A percentile compares a stretch with the other conserved stretches of the same genome.
Evolutionary conservation across 2,888 invertebrate species (phyloP).

Genomic region (Tolmerus cingulatus): DNA sequence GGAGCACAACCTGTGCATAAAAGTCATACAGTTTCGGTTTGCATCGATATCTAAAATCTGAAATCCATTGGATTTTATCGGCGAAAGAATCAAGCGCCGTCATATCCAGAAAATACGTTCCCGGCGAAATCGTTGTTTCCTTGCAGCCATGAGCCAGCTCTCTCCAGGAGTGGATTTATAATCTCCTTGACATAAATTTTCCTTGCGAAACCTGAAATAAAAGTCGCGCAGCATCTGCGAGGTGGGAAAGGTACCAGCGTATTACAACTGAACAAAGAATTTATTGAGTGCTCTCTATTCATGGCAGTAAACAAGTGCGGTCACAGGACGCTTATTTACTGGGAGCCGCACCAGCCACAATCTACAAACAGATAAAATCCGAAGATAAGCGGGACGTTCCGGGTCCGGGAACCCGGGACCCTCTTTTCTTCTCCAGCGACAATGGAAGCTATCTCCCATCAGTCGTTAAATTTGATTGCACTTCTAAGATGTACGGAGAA

Average conservation of each 20-base stretch:
- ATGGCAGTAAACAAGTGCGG: slow-evolving; percentile 24
- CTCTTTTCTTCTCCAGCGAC: slow-evolving; percentile 4
- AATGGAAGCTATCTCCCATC: slow-evolving; percentile 29
- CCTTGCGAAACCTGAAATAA: slow-evolving; percentile 19
- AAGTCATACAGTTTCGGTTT: neutral
- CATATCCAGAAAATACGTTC: slow-evolving; percentile 12
- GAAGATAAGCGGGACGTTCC: neutral
- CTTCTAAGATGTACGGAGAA: slow-evolving; percentile 1
- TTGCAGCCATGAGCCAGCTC: neutral
- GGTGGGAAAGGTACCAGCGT: slow-evolving; percentile 1
- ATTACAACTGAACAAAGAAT: slow-evolving; percentile 33
- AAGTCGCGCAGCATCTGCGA: slow-evolving; percentile 7
- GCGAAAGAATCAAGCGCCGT: neutral
- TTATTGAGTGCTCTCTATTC: slow-evolving; percentile 35
- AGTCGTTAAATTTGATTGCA: slow-evolving; percentile 40
- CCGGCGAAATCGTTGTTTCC: neutral
- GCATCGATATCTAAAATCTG: neutral
- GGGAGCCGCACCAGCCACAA: slow-evolving; percentile 21
- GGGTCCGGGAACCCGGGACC: neutral
- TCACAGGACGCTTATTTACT: slow-evolving; percentile 33
- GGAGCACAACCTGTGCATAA: neutral
- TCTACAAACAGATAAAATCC: slow-evolving; percentile 36
- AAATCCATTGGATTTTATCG: slow-evolving; percentile 14
- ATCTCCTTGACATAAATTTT: slow-evolving; percentile 23
- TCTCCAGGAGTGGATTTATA: neutral